Evolutionary conservation across 2,113 vertebrate genomes (phyloP).

Genomic region (Indicator indicator): DNA sequence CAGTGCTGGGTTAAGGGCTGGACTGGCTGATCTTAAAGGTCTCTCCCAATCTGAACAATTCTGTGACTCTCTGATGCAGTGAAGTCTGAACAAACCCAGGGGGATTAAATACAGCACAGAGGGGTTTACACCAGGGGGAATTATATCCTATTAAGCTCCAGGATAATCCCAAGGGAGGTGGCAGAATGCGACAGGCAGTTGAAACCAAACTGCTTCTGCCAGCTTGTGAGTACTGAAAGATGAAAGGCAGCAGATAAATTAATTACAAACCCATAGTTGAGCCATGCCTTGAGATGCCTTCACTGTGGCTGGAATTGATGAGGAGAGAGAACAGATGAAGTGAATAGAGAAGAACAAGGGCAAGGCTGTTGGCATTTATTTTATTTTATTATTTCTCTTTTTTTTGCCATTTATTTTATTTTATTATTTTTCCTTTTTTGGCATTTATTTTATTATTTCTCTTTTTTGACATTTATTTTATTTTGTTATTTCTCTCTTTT

Average conservation of each 20-base stretch:
- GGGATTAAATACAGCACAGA: slow-evolving; percentile 30
- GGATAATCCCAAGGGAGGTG: slow-evolving; percentile 54
- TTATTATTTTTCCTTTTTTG: no score
- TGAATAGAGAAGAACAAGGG: not conserved
- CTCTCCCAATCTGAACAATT: no score
- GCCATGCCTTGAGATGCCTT: slow-evolving; percentile 2
- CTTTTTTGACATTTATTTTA: no score
- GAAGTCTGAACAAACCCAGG: not conserved
- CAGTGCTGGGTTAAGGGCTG: no score
- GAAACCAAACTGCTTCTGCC: slow-evolving; percentile 14
- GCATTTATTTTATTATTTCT: no score
- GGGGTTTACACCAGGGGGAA: slow-evolving; percentile 11
- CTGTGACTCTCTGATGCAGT: not conserved
- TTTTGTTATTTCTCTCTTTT: no score
- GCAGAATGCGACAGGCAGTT: slow-evolving; percentile 22
- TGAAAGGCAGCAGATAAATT: slow-evolving; percentile 53
- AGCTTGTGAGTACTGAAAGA: slow-evolving; percentile 12
- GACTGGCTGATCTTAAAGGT: no score
- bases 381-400: no score
- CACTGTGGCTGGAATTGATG: not conserved
- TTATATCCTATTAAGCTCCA: slow-evolving; percentile 34
- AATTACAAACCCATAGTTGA: slow-evolving; percentile 44
- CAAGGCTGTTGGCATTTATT: not conserved
- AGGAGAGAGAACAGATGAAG: not conserved
- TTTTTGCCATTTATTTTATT: no score